phyloP scores from a whole-genome alignment of 1,140 invertebrate species.

The Globodera rostochiensis region DNA sequence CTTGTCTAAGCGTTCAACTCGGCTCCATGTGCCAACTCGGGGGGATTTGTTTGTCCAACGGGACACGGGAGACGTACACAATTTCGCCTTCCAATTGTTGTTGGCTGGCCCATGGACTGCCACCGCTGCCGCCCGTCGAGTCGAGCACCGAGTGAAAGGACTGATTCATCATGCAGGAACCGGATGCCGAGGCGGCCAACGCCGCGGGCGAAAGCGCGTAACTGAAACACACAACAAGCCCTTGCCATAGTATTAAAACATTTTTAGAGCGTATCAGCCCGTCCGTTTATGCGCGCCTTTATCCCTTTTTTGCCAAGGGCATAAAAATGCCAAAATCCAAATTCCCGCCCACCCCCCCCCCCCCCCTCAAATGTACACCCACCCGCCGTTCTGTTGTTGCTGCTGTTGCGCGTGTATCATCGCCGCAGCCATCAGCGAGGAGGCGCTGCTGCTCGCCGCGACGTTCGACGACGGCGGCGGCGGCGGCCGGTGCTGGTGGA shows the following conservation, averaged over 20 bases:
- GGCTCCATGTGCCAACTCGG: too few relatives aligned
- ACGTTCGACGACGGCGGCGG: not conserved
- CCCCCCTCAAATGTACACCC: not conserved
- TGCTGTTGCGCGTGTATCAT: constrained; percentile 12
- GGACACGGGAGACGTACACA: constrained; percentile 43
- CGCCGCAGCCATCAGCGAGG: constrained; percentile 7
- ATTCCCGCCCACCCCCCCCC: too few relatives aligned
- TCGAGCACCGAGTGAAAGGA: constrained; percentile 40
- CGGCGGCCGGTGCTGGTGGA: not conserved
- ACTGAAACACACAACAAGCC: too few relatives aligned
- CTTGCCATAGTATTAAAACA: too few relatives aligned
- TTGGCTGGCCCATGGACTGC: constrained; percentile 44
- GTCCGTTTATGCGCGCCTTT: too few relatives aligned
- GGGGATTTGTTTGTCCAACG: not conserved
- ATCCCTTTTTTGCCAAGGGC: too few relatives aligned
- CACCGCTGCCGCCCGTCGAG: constrained; percentile 26
- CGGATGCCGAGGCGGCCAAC: constrained; percentile 25
- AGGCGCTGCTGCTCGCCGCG: not conserved
- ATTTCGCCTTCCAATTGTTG: constrained; percentile 53
- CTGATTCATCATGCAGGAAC: constrained; percentile 42
- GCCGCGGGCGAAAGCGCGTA: constrained; percentile 6
- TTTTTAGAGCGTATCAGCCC: too few relatives aligned
- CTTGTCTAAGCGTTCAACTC: too few relatives aligned
- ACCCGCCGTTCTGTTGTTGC: constrained; percentile 20
- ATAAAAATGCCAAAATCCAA: too few relatives aligned